Evolutionary conservation across 2,888 invertebrate species (phyloP).

Genomic region (Polia nebulosa): DNA sequence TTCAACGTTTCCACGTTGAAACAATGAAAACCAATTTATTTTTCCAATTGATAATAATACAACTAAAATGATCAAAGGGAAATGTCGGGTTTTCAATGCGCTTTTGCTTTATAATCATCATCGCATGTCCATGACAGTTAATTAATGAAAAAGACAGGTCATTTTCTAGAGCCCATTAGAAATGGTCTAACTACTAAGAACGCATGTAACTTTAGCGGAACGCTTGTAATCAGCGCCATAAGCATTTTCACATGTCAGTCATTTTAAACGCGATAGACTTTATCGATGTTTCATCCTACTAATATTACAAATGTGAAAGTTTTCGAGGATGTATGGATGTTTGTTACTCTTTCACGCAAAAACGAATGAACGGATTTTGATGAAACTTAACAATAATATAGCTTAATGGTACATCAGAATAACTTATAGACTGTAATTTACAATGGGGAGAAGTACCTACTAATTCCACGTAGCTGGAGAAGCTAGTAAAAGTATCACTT

Average conservation of each 20-base stretch:
- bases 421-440: no score
- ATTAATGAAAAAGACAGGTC: background rate
- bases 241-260: conserved; percentile 25
- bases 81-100: background rate
- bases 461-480: no score
- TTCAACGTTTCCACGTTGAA: no score
- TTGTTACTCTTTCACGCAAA: no score
- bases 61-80: background rate
- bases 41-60: background rate
- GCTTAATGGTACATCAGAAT: no score
- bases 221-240: conserved; percentile 4
- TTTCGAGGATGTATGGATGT: no score
- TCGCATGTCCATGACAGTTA: background rate
- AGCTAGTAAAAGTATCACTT: no score
- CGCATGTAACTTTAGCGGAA: conserved; percentile 1
- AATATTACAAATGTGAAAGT: no score
- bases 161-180: conserved; percentile 3
- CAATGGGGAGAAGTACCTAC: no score
- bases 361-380: no score
- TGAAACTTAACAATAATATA: no score
- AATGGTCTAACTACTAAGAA: background rate
- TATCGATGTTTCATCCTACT: background rate
- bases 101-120: background rate
- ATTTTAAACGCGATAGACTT: background rate
- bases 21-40: no score